phyloP scores from a whole-genome alignment of 1,140 invertebrate genomes.

The Zaprionus davidi region DNA sequence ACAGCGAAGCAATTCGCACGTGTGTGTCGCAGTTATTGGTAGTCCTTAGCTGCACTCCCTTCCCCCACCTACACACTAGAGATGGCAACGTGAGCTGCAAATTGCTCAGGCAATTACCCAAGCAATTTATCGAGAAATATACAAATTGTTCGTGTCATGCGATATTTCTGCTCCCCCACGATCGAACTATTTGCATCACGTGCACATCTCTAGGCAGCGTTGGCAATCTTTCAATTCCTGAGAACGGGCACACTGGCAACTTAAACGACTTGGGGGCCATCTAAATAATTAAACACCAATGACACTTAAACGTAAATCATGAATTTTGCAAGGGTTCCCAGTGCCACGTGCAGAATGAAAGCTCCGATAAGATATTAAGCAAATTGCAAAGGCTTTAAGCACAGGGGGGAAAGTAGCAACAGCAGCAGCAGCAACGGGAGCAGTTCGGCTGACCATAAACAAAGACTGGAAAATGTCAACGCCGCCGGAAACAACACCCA shows the following conservation, averaged over 20 bases:
- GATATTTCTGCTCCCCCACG: not conserved
- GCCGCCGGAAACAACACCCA: slow-evolving; percentile 80
- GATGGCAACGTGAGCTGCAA: slow-evolving; percentile 26
- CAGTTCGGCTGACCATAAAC: slow-evolving; percentile 54
- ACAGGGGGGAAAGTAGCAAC: not conserved
- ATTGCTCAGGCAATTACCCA: not conserved
- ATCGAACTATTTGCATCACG: not conserved
- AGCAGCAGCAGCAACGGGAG: slow-evolving; percentile 10
- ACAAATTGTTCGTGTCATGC: not conserved
- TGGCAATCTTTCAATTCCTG: slow-evolving; percentile 17
- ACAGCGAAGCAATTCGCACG: slow-evolving; percentile 30
- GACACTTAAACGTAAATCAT: slow-evolving; percentile 83
- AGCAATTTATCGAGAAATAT: slow-evolving; percentile 4
- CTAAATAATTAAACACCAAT: slow-evolving; percentile 81
- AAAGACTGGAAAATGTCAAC: slow-evolving; percentile 69
- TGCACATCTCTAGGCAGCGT: slow-evolving; percentile 14
- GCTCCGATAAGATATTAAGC: slow-evolving; percentile 64
- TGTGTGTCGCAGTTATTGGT: slow-evolving; percentile 37
- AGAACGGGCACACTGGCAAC: slow-evolving; percentile 16
- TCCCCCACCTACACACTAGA: not conserved
- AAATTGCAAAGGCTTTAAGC: slow-evolving; percentile 63
- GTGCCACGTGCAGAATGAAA: slow-evolving; percentile 47
- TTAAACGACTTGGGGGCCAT: slow-evolving; percentile 69
- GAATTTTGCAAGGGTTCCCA: slow-evolving; percentile 68
- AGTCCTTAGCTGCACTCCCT: slow-evolving; percentile 33